Evolutionary conservation across 2,888 invertebrate genomes (phyloP).

Genomic region (Drosophila vallismaia): DNA sequence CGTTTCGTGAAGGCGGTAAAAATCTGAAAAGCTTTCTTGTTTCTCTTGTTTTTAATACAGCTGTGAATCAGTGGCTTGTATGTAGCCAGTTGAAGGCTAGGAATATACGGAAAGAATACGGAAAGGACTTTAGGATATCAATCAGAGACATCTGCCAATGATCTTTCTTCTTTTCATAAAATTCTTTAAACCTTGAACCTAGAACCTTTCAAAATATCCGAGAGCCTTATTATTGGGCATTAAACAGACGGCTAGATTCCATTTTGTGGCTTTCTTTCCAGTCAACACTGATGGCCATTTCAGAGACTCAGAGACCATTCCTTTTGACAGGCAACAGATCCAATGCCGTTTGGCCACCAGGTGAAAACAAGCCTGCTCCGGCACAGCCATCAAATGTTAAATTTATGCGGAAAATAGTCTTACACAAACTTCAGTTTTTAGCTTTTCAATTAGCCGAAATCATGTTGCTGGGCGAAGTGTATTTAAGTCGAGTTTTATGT

Average conservation of each 20-base stretch:
- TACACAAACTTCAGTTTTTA: constrained; percentile 72
- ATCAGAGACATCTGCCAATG: no score
- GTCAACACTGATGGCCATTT: background rate
- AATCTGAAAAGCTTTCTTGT: constrained; percentile 52
- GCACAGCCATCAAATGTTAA: constrained; percentile 58
- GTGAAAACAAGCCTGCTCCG: constrained; percentile 34
- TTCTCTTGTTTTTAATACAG: constrained; percentile 44
- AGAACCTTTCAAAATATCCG: no score
- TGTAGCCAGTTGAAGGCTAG: background rate
- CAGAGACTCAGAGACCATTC: constrained; percentile 31
- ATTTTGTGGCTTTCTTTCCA: background rate
- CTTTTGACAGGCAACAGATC: constrained; percentile 58
- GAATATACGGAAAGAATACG: no score
- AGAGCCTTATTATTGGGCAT: no score
- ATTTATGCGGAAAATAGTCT: constrained; percentile 74
- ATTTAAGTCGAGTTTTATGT: constrained; percentile 61
- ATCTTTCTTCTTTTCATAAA: no score
- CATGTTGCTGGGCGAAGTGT: constrained; percentile 39
- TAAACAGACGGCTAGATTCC: background rate
- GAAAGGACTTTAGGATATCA: no score
- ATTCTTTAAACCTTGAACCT: no score
- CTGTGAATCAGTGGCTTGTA: background rate
- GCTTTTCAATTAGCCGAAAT: constrained; percentile 68
- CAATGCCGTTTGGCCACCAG: constrained; percentile 6
- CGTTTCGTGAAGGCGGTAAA: constrained; percentile 23